Percentiles rank a stretch among this genome's conserved stretches.
Conservation (phyloP, 2,113 vertebrate species). For the Pavo muticus region DNA sequence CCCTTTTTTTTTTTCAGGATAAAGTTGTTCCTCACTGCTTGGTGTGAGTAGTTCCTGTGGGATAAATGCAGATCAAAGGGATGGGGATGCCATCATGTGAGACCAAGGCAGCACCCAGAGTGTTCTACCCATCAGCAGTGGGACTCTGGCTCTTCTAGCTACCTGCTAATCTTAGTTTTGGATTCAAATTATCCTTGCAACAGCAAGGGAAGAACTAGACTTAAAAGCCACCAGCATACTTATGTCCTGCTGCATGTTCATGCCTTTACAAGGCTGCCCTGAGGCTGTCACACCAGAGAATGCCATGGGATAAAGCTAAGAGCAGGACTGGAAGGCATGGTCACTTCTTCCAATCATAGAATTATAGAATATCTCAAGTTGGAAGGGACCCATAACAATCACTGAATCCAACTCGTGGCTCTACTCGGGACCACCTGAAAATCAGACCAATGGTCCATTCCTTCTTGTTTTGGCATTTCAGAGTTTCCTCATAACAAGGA, state of each 20-base stretch:
- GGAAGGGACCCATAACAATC: too few relatives aligned
- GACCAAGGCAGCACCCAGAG: neutral
- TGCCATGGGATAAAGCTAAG: neutral
- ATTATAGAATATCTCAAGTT: neutral
- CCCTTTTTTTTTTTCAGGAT: neutral
- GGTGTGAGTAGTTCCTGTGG: neutral
- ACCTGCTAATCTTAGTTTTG: neutral
- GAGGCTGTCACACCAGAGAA: neutral
- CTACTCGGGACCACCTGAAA: too few relatives aligned
- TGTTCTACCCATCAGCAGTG: neutral
- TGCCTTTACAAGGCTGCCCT: neutral
- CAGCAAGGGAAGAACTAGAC: neutral
- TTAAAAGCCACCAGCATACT: neutral
- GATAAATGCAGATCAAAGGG: neutral
- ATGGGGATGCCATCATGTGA: neutral
- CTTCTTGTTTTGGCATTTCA: fast-evolving
- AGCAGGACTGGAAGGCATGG: neutral
- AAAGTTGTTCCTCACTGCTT: neutral
- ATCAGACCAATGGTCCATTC: neutral
- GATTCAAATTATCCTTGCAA: neutral
- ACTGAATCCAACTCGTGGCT: too few relatives aligned
- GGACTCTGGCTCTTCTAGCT: neutral
- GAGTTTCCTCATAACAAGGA: neutral
- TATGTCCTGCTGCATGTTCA: neutral
- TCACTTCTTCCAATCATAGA: neutral